Evolutionary conservation across 1,140 invertebrate species (phyloP).

Genomic region (Pararge aegeria): DNA sequence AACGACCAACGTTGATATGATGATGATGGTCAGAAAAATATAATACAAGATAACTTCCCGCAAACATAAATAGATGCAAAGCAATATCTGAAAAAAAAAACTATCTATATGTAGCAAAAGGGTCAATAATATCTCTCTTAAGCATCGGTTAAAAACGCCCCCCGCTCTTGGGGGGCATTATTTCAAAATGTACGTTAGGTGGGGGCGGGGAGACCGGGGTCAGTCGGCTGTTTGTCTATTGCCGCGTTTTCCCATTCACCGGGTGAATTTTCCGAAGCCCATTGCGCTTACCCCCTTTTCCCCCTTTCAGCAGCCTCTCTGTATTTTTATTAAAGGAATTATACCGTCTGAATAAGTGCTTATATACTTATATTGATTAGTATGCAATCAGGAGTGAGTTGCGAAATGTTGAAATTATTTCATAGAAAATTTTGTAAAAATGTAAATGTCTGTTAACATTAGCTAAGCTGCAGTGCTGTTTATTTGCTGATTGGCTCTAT

Average conservation of each 20-base stretch:
- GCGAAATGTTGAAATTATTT: not conserved
- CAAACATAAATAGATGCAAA: not conserved
- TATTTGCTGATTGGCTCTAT: not conserved
- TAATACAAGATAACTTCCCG: too few relatives aligned
- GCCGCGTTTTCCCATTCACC: conserved; percentile 75
- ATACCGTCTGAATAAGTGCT: conserved; percentile 69
- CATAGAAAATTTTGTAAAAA: conserved; percentile 6
- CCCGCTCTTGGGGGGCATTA: conserved; percentile 63
- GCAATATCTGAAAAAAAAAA: conserved; percentile 19
- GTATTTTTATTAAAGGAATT: conserved; percentile 78
- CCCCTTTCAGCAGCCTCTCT: conserved; percentile 59
- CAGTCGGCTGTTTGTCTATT: conserved; percentile 75
- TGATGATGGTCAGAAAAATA: too few relatives aligned
- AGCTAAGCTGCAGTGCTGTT: not conserved
- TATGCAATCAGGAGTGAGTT: conserved; percentile 27
- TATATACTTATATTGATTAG: conserved; percentile 73
- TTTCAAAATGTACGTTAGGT: conserved; percentile 73
- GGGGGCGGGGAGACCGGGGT: conserved; percentile 47
- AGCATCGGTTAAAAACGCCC: conserved; percentile 54
- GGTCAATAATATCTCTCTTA: conserved; percentile 41
- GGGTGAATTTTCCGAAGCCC: conserved; percentile 77
- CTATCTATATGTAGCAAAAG: conserved; percentile 17
- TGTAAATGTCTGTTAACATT: not conserved
- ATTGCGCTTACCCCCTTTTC: conserved; percentile 58
- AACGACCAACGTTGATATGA: too few relatives aligned